Evolutionary conservation across 2,113 vertebrate genomes (phyloP).

Genomic region (Platycercus adscitus): DNA sequence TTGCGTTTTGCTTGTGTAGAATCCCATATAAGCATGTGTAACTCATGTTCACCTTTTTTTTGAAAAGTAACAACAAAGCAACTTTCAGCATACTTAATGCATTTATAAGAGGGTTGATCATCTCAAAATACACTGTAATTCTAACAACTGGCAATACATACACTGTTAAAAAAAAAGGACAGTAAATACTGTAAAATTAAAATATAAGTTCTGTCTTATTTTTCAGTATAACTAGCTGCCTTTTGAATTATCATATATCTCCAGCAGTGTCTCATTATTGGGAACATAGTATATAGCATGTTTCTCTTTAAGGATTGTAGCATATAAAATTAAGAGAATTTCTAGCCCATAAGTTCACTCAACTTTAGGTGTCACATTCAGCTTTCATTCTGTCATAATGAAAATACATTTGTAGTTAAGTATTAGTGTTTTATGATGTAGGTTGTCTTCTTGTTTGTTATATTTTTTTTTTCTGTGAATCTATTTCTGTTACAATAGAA

Average conservation of each 20-base stretch:
- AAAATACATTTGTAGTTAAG: neutral
- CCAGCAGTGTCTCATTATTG: neutral
- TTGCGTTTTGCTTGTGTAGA: neutral
- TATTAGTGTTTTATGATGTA: neutral
- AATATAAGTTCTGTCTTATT: neutral
- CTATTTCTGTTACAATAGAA: conserved; percentile 28
- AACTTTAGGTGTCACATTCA: neutral
- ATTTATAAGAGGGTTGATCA: neutral
- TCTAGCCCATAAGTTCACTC: neutral
- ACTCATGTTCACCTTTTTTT: neutral
- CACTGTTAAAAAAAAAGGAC: neutral
- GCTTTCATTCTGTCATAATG: neutral
- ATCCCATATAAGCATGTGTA: neutral
- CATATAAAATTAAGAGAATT: neutral
- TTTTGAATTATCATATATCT: neutral
- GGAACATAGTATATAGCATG: neutral
- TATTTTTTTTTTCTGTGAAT: conserved; percentile 13
- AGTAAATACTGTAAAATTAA: neutral
- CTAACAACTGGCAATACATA: neutral
- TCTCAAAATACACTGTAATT: neutral
- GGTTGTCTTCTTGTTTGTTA: conserved; percentile 7
- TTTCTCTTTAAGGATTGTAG: neutral
- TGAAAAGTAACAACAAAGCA: neutral
- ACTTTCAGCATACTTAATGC: neutral
- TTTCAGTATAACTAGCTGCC: neutral